Conservation (phyloP, 2,888 invertebrate species). For the Hypena proboscidalis region DNA sequence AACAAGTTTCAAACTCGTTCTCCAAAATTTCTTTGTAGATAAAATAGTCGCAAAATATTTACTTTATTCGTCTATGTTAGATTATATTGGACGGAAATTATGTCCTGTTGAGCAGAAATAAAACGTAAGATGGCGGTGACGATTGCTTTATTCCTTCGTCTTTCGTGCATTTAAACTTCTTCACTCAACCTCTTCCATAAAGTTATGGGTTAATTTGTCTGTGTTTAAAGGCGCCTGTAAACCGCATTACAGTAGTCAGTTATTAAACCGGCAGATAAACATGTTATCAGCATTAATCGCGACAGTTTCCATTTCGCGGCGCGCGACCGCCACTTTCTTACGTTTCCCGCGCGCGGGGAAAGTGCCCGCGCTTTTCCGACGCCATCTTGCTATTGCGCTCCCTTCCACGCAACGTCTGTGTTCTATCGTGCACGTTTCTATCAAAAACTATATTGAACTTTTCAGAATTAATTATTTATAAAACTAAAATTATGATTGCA, state of each 20-base stretch:
- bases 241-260: constrained; percentile 33
- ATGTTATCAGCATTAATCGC: constrained; percentile 76
- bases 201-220: background rate
- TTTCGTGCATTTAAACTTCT: no score
- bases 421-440: constrained; percentile 3
- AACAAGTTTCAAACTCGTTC: constrained; percentile 10
- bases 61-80: no score
- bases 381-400: constrained; percentile 71
- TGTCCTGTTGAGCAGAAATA: no score
- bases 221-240: background rate
- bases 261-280: constrained; percentile 64
- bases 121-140: no score
- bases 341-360: constrained; percentile 82
- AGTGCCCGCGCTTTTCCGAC: constrained; percentile 82
- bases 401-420: constrained; percentile 41
- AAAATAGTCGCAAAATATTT: constrained; percentile 2
- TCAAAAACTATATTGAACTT: no score
- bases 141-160: no score
- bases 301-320: constrained; percentile 80
- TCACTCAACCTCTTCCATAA: no score
- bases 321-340: constrained; percentile 74
- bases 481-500: no score
- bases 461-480: no score
- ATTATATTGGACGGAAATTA: no score
- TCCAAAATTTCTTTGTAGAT: constrained; percentile 3